Evolutionary conservation across 53 echinoderm and acorn worm genomes (phyloP), one percentile per base, ranked within the genome.

Genomic region (Crossaster papposus): DNA sequence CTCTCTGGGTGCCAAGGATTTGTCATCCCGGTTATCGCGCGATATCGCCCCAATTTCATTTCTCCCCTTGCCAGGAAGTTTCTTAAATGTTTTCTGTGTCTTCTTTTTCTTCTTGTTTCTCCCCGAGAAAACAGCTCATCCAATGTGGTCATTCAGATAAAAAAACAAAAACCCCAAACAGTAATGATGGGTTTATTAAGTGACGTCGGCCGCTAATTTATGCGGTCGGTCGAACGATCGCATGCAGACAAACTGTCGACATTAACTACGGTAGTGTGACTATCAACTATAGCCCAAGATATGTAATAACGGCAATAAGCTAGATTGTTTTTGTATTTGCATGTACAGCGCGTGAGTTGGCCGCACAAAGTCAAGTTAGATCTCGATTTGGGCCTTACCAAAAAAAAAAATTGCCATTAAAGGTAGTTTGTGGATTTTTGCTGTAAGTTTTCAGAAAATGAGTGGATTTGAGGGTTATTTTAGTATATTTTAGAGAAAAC

Each of bases 191-290:
- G 13, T 73, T 36, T 73, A 36, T 2, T 36, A 17, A 36, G 1
- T 73, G 35, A 17, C 74, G 74, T 34, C 0, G 33, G 35, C 7
- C 36, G 30, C 10, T 73, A 34, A 73, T 73, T 34, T 73, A 36
- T 34, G 74, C 13, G 74, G 74, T 73, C 74, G 30, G 32, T 4
- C 35, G 68, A 68, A 4, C 68, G 24, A 68, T 68, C 28, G 68
- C 68, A 68, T 68, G 68, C 68, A 68, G 68, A 68, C 68, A 28
- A 68, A 68, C 1, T 68, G 68, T 68, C 68, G 68, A 28, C 68
- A 68, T 10, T 68, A 26, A 4, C n/a, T n/a, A n/a, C 28, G 68
- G 29, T 28, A 1, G 68, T 23, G 28, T 68, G 68, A 68, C 68
- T 4, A 68, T n/a, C n/a, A n/a, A n/a, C n/a, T n/a, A 68, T 4